phyloP scores from a whole-genome alignment of 2,888 invertebrate species.

The Oligia strigilis region DNA sequence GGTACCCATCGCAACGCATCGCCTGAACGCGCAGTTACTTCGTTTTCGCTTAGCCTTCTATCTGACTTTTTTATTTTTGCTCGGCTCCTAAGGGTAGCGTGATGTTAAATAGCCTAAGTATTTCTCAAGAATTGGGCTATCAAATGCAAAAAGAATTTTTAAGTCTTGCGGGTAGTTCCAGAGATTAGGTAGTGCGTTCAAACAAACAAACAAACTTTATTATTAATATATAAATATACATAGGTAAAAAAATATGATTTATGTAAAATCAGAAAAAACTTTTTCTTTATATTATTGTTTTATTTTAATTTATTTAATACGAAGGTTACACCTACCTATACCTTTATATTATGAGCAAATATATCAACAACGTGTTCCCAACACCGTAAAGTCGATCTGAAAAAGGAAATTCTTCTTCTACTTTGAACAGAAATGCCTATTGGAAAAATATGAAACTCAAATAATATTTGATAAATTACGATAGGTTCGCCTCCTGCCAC shows the following conservation, averaged over 20 bases:
- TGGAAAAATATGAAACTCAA: slow-evolving; percentile 47
- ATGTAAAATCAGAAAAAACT: not conserved
- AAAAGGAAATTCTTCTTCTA: slow-evolving; percentile 14
- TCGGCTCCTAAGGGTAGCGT: not conserved
- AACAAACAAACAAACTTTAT: not conserved
- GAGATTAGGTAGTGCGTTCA: not conserved
- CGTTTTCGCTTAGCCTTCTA: too few relatives aligned
- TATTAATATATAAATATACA: not conserved
- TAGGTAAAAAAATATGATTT: not conserved
- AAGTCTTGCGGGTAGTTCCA: too few relatives aligned
- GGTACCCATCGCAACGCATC: not conserved
- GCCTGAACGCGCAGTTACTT: too few relatives aligned
- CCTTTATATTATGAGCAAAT: not conserved
- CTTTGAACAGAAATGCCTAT: slow-evolving; percentile 28
- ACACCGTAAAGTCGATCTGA: not conserved
- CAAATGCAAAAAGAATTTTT: not conserved
- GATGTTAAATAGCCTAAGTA: too few relatives aligned
- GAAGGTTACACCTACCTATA: not conserved
- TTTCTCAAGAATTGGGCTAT: not conserved
- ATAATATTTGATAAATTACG: slow-evolving; percentile 54
- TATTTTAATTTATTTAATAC: not conserved
- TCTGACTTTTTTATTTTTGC: not conserved
- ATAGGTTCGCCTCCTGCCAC: slow-evolving; percentile 50
- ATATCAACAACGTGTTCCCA: not conserved
- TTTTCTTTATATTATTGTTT: not conserved